Evolutionary conservation across 1,140 invertebrate genomes (phyloP), one percentile per base, ranked within the genome.

Genomic region (Camponotus floridanus): DNA sequence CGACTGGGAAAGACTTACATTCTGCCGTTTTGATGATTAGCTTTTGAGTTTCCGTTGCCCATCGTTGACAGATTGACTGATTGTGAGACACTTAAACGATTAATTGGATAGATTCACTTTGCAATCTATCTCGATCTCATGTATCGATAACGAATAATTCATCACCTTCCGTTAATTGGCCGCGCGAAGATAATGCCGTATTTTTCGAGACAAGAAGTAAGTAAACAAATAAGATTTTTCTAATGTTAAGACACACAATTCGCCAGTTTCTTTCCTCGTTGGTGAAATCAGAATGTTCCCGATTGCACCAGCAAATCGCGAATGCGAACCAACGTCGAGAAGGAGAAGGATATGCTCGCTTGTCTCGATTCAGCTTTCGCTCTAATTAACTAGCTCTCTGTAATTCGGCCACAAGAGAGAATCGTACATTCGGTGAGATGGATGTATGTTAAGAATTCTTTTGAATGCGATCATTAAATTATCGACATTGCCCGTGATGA

Each of bases 31-130:
- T 51, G 48, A 4, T 51, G 48, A 57, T 62, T 31, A 45, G 88
- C 88, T 73, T 85, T 90, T 0, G 79, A 79, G 48, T 85, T 73
- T 9, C 51, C 65, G 9, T 13, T 87, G 67, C 88, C 88, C 88
- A 90, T 90, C 33, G 45, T 18, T 36, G 73, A 42, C 21, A 9
- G 42, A 62, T 73, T n/a, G 71, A 74, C 7, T 7, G 26, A 26
- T 26, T 26, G 26, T 26, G 13, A 39, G 55, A 76, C n/a, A 71
- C 36, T 51, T 13, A 48, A 70, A 13, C 7, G 8, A 73, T 57
- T 84, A 36, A 39, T 42, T 48, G 11, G 15, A 11, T 62, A 3
- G 1, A 48, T 65, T 45, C 8, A 39, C 42, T n/a, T 55, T 8
- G 33, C 15, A 7, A 15, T 13, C n/a, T 15, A 13, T 51, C n/a